A percentile compares a stretch with the other conserved stretches of the same genome.
Evolutionary conservation across 2,113 vertebrate genomes (phyloP).

Genomic region (Ovis aries): DNA sequence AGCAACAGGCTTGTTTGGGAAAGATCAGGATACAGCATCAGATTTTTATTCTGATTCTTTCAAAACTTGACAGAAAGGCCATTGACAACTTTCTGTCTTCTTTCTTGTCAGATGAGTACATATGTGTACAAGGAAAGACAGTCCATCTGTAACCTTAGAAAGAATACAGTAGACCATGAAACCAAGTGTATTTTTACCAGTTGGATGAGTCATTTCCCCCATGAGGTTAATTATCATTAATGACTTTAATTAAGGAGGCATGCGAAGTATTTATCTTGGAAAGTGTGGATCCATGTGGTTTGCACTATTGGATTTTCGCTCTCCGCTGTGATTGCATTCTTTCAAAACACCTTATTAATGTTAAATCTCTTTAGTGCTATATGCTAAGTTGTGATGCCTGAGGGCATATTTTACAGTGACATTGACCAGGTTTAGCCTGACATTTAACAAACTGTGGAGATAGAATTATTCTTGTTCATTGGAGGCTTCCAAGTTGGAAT

Average conservation of each 20-base stretch:
- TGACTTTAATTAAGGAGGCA: slow-evolving; percentile 76
- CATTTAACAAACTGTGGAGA: slow-evolving; percentile 37
- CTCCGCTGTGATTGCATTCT: neutral
- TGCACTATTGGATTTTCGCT: neutral
- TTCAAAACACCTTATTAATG: slow-evolving; percentile 32
- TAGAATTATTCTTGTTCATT: slow-evolving; percentile 59
- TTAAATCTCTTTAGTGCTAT: neutral
- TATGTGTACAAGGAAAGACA: neutral
- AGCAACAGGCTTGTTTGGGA: slow-evolving; percentile 31
- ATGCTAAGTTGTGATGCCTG: neutral
- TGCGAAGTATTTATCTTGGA: slow-evolving; percentile 73
- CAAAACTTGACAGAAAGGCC: neutral
- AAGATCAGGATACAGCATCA: neutral
- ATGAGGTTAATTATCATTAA: slow-evolving; percentile 70
- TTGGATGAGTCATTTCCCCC: slow-evolving; percentile 70
- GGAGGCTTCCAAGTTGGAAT: slow-evolving; percentile 51
- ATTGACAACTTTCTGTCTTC: neutral
- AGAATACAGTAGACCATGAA: slow-evolving; percentile 43
- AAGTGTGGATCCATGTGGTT: slow-evolving; percentile 55
- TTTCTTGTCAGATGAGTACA: neutral
- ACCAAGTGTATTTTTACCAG: slow-evolving; percentile 59
- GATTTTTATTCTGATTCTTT: neutral
- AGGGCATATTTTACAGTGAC: neutral
- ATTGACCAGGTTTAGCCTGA: neutral
- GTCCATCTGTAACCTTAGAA: neutral